Conservation (phyloP, 2,888 invertebrate genomes). For the Panzeria rudis region DNA sequence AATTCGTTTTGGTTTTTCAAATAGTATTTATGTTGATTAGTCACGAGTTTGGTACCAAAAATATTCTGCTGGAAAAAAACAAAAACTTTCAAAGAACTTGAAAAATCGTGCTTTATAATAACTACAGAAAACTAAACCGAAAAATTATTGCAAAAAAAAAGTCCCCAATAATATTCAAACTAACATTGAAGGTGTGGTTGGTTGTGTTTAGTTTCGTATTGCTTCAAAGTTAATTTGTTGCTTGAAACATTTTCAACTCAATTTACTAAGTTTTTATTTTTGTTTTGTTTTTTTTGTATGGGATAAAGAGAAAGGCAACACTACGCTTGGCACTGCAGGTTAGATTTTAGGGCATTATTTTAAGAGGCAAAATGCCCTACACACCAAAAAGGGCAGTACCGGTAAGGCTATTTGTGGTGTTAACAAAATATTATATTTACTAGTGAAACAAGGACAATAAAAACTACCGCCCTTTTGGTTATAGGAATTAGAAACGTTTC, state of each 20-base stretch:
- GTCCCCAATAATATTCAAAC: constrained; percentile 34
- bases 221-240: constrained; percentile 52
- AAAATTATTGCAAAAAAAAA: constrained; percentile 16
- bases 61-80: constrained; percentile 55
- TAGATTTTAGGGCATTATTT: not conserved
- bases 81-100: constrained; percentile 72
- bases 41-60: constrained; percentile 65
- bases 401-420: not conserved
- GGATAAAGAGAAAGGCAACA: constrained; percentile 66
- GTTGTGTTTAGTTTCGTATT: constrained; percentile 16
- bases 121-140: constrained; percentile 21
- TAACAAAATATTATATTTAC: not conserved
- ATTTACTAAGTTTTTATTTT: constrained; percentile 26
- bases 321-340: not conserved
- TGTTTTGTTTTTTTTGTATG: not conserved
- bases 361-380: constrained; percentile 6
- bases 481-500: not conserved
- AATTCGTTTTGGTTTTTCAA: constrained; percentile 55
- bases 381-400: not conserved
- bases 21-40: constrained; percentile 71
- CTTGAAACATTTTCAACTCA: constrained; percentile 36
- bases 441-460: not conserved
- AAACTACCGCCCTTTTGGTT: not conserved
- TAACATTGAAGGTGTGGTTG: constrained; percentile 58
- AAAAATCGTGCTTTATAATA: constrained; percentile 68